Conservation (phyloP, 2,888 invertebrate species). For the Dioctria linearis region DNA sequence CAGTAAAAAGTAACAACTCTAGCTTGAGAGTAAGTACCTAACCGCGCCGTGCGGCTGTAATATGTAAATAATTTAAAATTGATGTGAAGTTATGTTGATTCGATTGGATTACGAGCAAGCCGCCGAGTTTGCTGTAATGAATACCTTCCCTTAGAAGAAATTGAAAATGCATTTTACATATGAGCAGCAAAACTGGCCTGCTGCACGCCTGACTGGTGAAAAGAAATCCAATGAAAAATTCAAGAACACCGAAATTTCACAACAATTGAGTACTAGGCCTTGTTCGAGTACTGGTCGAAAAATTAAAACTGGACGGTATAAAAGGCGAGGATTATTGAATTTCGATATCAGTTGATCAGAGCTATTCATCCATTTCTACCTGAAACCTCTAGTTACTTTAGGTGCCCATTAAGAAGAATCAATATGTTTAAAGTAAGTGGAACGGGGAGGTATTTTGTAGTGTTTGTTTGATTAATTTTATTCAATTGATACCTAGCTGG, state of each 20-base stretch:
- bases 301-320: slow-evolving; percentile 44
- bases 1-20: background rate
- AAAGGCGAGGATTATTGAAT: slow-evolving; percentile 31
- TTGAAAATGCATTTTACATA: slow-evolving; percentile 30
- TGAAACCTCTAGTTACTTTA: background rate
- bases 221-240: slow-evolving; percentile 50
- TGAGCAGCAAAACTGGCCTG: background rate
- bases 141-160: slow-evolving; percentile 38
- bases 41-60: slow-evolving; percentile 34
- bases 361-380: slow-evolving; percentile 40
- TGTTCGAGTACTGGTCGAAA: background rate
- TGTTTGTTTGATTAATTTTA: too few relatives aligned
- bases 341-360: slow-evolving; percentile 42
- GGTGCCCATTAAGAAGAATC: background rate
- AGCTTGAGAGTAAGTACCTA: background rate
- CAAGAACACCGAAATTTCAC: slow-evolving; percentile 55
- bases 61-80: slow-evolving; percentile 50
- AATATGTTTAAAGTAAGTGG: slow-evolving; percentile 39
- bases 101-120: background rate
- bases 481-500: background rate
- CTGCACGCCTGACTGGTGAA: slow-evolving; percentile 50
- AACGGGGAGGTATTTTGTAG: background rate
- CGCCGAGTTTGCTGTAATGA: background rate
- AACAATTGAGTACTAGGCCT: slow-evolving; percentile 20
- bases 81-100: slow-evolving; percentile 27